These are phyloP conservation scores for Lithosia quadra DNA, from an alignment of 2,888 invertebrate species.

Conservation along the genomic window DNA sequence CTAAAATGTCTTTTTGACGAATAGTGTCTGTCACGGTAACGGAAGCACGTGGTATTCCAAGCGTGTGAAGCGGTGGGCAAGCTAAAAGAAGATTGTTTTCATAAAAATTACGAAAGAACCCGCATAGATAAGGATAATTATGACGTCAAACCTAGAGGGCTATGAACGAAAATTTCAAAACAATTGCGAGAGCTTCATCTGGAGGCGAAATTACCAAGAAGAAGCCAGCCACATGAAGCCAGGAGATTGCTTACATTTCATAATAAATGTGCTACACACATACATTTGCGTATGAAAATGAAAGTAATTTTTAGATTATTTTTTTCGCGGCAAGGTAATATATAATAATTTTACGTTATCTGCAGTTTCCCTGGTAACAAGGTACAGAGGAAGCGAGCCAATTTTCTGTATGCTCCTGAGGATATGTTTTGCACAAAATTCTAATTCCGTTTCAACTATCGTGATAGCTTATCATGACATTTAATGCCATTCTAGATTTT, in stretches of 20 bases:
- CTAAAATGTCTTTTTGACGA: too few relatives aligned
- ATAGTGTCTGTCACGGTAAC: background rate
- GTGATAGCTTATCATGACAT: background rate
- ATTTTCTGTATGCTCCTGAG: constrained; percentile 14
- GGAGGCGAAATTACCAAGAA: constrained; percentile 35
- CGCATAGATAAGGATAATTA: constrained; percentile 9
- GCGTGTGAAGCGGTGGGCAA: background rate
- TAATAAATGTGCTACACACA: constrained; percentile 41
- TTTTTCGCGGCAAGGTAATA: constrained; percentile 29
- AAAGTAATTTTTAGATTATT: constrained; percentile 36
- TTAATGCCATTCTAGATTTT: background rate
- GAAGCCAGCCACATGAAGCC: constrained; percentile 24
- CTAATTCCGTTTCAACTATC: constrained; percentile 18
- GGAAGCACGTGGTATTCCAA: background rate
- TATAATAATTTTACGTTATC: constrained; percentile 25
- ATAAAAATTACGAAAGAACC: background rate
- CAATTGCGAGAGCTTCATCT: constrained; percentile 37
- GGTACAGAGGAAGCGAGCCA: constrained; percentile 8
- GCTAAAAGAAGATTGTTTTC: background rate
- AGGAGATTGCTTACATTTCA: constrained; percentile 44
- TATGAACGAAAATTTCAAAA: constrained; percentile 32
- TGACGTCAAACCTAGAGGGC: background rate
- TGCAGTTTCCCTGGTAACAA: constrained; percentile 14
- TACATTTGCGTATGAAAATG: constrained; percentile 26
- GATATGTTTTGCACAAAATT: constrained; percentile 15